Evolutionary conservation across 2,113 vertebrate genomes (phyloP), one percentile per base, ranked within the genome.

Genomic region (Emberiza fucata): DNA sequence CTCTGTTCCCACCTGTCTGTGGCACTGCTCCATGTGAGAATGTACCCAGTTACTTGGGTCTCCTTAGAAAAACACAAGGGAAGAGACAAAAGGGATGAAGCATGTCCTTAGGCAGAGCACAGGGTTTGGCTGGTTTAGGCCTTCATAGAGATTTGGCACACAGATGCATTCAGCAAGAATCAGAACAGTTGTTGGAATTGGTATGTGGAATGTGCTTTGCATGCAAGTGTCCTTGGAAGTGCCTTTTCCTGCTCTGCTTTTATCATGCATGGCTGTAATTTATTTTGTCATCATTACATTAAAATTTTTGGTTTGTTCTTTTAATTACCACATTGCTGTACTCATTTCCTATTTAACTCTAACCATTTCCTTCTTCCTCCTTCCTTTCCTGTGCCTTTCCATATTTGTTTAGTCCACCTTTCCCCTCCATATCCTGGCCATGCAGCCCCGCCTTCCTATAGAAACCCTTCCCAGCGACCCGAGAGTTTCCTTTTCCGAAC

Each of bases 401-500:
- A 82, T 69, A 60, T 90, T 86, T 96, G 95, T 97, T 82, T 97
- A 99, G 99, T 98, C 95, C 98, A 98, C 97, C 98, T 98, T 92
- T 98, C 98, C 54, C 97, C 98, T 91, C 96, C 98, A 53, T 98
- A 98, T 97, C 98, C 98, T 90, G 96, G 97, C 92, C 97, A 98
- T 93, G 97, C 97, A 92, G 97, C 97, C 96, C 95, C 84, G 76
- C 92, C 98, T 82, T 94, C 97, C 94, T 98, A 98, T 97, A 98
- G 98, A 94, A 96, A 97, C 75, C 92, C 98, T 90, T 85, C 96
- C 71, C 96, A 97, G 48, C 98, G 99, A 71, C 99, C 99, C 10
- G 99, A 99, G 92, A 99, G 99, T 97, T 99, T 99, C 97, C 98
- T 99, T 96, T 99, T 98, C 89, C 98, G 98, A 95, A 97, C 99